These are phyloP conservation scores for Polyommatus icarus DNA, from an alignment of 2,888 invertebrate genomes.

Conservation along the genomic window DNA sequence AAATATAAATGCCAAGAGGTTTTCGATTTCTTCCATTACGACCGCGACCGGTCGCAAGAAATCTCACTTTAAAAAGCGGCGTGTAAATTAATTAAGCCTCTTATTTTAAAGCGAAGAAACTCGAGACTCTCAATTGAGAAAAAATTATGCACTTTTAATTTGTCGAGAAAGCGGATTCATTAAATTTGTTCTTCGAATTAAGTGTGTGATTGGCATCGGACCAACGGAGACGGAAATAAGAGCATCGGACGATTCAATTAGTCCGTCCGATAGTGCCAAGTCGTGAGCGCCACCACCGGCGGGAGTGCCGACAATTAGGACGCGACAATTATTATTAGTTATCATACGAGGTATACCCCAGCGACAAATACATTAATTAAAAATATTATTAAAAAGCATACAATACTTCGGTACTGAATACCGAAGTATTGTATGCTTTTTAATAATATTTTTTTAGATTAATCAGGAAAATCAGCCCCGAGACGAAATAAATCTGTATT, in stretches of 20 bases:
- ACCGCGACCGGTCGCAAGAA: background rate
- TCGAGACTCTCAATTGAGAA: slow-evolving; percentile 21
- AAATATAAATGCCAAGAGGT: background rate
- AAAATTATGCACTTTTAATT: slow-evolving; percentile 24
- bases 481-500: background rate
- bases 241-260: slow-evolving; percentile 40
- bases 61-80: slow-evolving; percentile 11
- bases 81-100: slow-evolving; percentile 28
- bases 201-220: slow-evolving; percentile 42
- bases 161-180: slow-evolving; percentile 34
- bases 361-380: background rate
- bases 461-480: background rate
- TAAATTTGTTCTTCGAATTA: slow-evolving; percentile 36
- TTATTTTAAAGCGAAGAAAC: slow-evolving; percentile 16
- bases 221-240: slow-evolving; percentile 38
- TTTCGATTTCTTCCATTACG: background rate
- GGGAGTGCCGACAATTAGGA: slow-evolving; percentile 39
- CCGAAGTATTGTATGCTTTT: no score
- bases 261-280: slow-evolving; percentile 41
- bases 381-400: background rate
- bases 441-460: no score
- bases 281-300: slow-evolving; percentile 40
- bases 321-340: slow-evolving; percentile 32
- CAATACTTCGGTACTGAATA: background rate
- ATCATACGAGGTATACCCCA: background rate